phyloP scores from a whole-genome alignment of 2,888 invertebrate genomes.

The Neocrepidodera transversa region DNA sequence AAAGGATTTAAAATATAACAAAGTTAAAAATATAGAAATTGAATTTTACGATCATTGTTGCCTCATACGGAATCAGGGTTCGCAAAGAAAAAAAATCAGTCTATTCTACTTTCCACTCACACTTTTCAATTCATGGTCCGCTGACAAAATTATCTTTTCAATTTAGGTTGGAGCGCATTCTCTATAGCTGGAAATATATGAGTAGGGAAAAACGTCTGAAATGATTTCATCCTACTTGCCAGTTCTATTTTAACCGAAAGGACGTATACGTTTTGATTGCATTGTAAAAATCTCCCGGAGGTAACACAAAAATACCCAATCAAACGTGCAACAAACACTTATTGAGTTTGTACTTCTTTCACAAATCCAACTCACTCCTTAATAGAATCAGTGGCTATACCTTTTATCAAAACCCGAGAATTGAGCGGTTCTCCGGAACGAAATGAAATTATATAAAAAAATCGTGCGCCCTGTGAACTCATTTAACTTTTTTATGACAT shows the following conservation, averaged over 20 bases:
- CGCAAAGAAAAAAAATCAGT: slow-evolving; percentile 11
- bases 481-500: slow-evolving; percentile 27
- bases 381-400: slow-evolving; percentile 58
- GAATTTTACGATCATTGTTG: slow-evolving; percentile 1
- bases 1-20: too few species aligned
- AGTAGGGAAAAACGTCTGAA: slow-evolving; percentile 19
- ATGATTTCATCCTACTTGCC: slow-evolving; percentile 37
- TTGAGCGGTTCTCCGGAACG: slow-evolving; percentile 44
- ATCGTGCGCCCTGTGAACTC: slow-evolving; percentile 19
- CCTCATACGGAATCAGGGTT: slow-evolving; percentile 4
- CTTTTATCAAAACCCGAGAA: slow-evolving; percentile 42
- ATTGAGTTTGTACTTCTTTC: slow-evolving; percentile 60
- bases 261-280: slow-evolving; percentile 58
- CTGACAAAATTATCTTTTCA: slow-evolving; percentile 26
- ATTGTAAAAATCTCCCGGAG: slow-evolving; percentile 58
- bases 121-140: slow-evolving; percentile 20
- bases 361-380: slow-evolving; percentile 53
- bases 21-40: not conserved
- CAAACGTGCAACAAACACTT: slow-evolving; percentile 60
- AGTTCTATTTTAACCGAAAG: slow-evolving; percentile 40
- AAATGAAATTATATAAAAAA: slow-evolving; percentile 26
- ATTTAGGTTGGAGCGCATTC: slow-evolving; percentile 15
- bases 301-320: slow-evolving; percentile 62
- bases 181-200: slow-evolving; percentile 17
- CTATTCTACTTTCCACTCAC: slow-evolving; percentile 16